These are phyloP conservation scores for Microcebus murinus DNA, from an alignment of 2,113 vertebrate species.

Conservation along the genomic window DNA sequence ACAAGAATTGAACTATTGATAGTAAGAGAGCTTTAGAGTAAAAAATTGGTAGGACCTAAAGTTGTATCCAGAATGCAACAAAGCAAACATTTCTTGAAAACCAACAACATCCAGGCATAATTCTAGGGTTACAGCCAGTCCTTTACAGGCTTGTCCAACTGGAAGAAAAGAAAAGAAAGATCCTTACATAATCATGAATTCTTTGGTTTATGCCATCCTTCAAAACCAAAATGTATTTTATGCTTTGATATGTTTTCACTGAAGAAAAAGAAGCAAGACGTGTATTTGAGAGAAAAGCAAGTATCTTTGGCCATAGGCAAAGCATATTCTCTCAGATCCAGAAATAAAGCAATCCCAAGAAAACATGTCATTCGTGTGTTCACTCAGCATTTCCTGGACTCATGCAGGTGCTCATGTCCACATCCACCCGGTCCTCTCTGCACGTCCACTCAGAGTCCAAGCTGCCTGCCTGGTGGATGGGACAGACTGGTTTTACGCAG, in stretches of 20 bases:
- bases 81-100: not conserved
- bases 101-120: not conserved
- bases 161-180: not conserved
- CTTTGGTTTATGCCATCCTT: not conserved
- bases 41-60: not conserved
- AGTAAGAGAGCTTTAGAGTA: not conserved
- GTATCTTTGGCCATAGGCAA: not conserved
- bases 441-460: slow-evolving; percentile 1
- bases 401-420: not conserved
- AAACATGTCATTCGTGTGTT: not conserved
- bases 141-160: not conserved
- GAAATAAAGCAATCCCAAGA: not conserved
- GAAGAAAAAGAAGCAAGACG: not conserved
- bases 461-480: slow-evolving; percentile 67
- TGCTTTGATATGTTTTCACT: not conserved
- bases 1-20: not conserved
- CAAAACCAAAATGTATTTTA: slow-evolving; percentile 5
- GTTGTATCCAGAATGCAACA: not conserved
- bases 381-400: not conserved
- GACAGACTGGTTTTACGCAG: slow-evolving; percentile 72
- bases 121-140: not conserved
- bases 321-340: not conserved
- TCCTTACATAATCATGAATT: not conserved
- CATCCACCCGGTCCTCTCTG: not conserved
- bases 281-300: not conserved